Evolutionary conservation across 1,140 invertebrate species (phyloP), one percentile per base, ranked within the genome.

Genomic region (Euura lappo): DNA sequence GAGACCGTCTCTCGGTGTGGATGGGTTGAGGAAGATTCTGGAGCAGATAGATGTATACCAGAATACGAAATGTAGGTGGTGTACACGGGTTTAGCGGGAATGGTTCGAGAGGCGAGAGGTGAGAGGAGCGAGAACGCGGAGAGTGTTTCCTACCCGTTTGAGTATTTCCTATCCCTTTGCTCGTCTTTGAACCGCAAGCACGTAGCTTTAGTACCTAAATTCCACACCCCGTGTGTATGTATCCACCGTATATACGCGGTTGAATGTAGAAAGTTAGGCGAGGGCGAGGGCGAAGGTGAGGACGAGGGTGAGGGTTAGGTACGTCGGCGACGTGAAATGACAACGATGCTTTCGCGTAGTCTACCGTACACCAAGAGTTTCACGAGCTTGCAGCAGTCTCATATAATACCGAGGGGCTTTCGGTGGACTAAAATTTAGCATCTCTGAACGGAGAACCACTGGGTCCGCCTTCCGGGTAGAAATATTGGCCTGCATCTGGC

Each of bases 161-260:
- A 60, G 51, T 60, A n/a, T 60, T 60, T 60, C 51, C 51, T 60
- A 60, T n/a, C 51, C 8, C 8, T 60, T 60, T 8, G 13, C 51
- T 60, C 51, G 51, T 60, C 51, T 60, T 60, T 60, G 51, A 60
- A 60, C 51, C 51, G 51, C 51, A 60, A 60, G 51, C 51, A 60
- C 51, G 51, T 60, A 60, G 51, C 51, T 60, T 60, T 60, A 60
- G 51, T 60, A 60, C 51, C 51, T 60, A 60, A 60, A 60, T 60
- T 60, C 51, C 51, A 60, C 51, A 60, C 51, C 13, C 51, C 51
- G 51, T 28, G 28, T 28, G 28, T 28, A 28, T 28, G 28, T 28
- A 28, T 28, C 28, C 28, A 28, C 28, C 28, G 28, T 28, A 28
- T 28, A 28, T 28, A 28, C 28, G 28, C 28, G 28, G 28, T 28